phyloP scores from a whole-genome alignment of 2,888 invertebrate genomes.

The Tineola bisselliella region DNA sequence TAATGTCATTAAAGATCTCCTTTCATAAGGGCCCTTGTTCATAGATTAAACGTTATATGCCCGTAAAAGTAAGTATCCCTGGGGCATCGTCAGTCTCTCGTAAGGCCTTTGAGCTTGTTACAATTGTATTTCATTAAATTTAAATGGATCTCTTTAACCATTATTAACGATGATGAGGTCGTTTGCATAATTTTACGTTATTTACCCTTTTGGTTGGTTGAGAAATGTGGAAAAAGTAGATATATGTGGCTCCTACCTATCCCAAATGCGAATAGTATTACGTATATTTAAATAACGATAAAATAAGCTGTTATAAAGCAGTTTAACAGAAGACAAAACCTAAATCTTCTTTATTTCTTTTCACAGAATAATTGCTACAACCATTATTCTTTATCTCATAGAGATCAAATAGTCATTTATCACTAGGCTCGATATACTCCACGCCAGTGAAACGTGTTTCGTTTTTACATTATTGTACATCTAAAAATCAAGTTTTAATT shows the following conservation, averaged over 20 bases:
- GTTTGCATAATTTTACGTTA: too few species aligned
- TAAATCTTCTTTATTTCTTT: constrained; percentile 7
- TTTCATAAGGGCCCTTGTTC: neutral
- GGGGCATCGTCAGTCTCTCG: neutral
- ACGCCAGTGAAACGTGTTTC: neutral
- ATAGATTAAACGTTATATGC: neutral
- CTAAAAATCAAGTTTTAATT: neutral
- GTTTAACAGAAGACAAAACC: neutral
- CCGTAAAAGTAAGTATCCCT: neutral
- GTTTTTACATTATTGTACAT: neutral
- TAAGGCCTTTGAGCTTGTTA: neutral
- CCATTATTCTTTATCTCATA: constrained; percentile 27
- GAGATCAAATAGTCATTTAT: constrained; percentile 34
- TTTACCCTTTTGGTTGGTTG: too few species aligned
- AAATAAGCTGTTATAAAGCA: too few species aligned
- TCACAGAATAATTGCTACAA: constrained; percentile 23
- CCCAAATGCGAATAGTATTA: too few species aligned
- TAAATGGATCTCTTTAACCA: neutral
- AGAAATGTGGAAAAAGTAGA: too few species aligned
- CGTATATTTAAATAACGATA: too few species aligned
- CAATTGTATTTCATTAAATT: neutral
- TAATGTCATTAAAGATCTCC: neutral
- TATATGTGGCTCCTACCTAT: too few species aligned
- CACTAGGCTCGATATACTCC: constrained; percentile 19
- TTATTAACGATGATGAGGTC: too few species aligned